phyloP scores from a whole-genome alignment of 2,888 invertebrate genomes.

The Oegoconia quadripuncta region DNA sequence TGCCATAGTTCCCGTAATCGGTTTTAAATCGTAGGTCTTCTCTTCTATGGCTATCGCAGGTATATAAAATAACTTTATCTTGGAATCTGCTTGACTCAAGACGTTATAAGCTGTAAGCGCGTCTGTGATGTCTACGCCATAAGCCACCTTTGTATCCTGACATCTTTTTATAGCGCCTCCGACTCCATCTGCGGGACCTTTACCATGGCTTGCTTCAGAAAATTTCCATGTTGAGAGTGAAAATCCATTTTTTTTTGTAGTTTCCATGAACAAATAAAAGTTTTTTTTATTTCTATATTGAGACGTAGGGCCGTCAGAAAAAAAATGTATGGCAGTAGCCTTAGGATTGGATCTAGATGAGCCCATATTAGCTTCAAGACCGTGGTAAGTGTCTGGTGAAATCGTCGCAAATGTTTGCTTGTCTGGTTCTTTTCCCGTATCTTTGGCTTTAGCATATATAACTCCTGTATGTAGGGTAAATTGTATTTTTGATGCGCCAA shows the following conservation, averaged over 20 bases:
- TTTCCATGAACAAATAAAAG: conserved; percentile 7
- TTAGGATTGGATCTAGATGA: no score
- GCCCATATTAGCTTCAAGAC: conserved; percentile 18
- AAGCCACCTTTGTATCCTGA: conserved; percentile 2
- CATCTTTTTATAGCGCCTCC: conserved; percentile 4
- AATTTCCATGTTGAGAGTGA: background rate
- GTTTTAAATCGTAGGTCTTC: conserved; percentile 1
- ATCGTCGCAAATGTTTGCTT: conserved; percentile 13
- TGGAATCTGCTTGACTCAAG: background rate
- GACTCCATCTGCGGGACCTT: conserved; percentile 8
- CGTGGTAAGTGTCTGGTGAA: conserved; percentile 9
- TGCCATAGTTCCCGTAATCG: conserved; percentile 1
- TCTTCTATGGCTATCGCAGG: conserved; percentile 1
- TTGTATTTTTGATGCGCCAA: conserved; percentile 12
- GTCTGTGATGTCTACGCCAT: background rate
- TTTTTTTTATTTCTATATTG: conserved; percentile 13
- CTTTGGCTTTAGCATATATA: conserved; percentile 1
- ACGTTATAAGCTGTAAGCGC: background rate
- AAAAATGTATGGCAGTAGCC: conserved; percentile 5
- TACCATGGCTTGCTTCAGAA: conserved; percentile 6
- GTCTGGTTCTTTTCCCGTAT: no score
- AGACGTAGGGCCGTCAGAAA: conserved; percentile 10
- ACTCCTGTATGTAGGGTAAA: conserved; percentile 13
- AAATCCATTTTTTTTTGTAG: conserved; percentile 14
- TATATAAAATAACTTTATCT: conserved; percentile 10